Evolutionary conservation across 2,888 invertebrate species (phyloP), one percentile per base, ranked within the genome.

Genomic region (Dugesia japonica): DNA sequence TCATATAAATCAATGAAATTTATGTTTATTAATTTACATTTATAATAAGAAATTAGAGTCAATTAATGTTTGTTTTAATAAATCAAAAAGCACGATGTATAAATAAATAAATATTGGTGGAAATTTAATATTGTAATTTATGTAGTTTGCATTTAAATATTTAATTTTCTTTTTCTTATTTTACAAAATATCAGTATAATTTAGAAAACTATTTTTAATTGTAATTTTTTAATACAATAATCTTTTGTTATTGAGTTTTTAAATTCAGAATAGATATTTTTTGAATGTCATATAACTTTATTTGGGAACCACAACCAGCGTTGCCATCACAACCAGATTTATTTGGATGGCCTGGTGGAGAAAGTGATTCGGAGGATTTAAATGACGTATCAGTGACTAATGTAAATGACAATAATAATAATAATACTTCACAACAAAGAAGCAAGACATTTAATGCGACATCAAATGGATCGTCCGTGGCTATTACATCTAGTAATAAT

Each of bases 321-420:
- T 26, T 75, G 4, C 56, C 75, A 1, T 75, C 75, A 38, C 56
- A 75, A 75, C 75, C 75, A 27, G 75, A 75, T 26, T 28, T 75
- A 71, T 56, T 71, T 28, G 75, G 75, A n/a, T 56, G 42, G 75
- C 75, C 75, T 1, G 75, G 75, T 28, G 75, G 75, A 13, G 75
- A 75, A 9, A 75, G 75, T 23, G 75, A 75, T 26, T 26, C 75
- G 26, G 75, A 75, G 23, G 75, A 56, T 28, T 31, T 31, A 31
- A 31, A 31, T 31, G 31, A 31, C 13, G 31, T 13, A 7, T 31
- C 13, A 31, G 4, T 13, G 31, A 13, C 31, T 31, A 31, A 31
- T 31, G n/a, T 56, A 4, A n/a, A 20, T 23, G n/a, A 56, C 7
- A n/a, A 4, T 23, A 56, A 56, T 23, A 31, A 31, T 31, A 31